A percentile compares a stretch with the other conserved stretches of the same genome.
These are phyloP conservation scores for Hyposoter dolosus DNA, from an alignment of 2,888 invertebrate species.

Conservation along the genomic window DNA sequence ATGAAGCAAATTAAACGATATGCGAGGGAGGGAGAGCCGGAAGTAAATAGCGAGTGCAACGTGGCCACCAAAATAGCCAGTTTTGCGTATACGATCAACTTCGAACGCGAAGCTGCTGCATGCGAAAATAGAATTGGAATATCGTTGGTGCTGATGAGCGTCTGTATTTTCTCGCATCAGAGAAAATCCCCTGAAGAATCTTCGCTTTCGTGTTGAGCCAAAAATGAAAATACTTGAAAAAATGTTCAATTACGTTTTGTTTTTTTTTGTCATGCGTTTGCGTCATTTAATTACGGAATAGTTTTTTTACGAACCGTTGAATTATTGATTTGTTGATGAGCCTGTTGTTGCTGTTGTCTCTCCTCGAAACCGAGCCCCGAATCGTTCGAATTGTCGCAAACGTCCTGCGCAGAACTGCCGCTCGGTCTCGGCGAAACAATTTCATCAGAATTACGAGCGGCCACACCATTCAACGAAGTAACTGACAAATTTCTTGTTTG, in stretches of 20 bases:
- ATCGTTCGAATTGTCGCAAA: conserved; percentile 95
- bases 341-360: conserved; percentile 86
- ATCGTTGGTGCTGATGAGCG: conserved; percentile 30
- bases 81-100: conserved; percentile 18
- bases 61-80: conserved; percentile 55
- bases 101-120: conserved; percentile 22
- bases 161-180: conserved; percentile 20
- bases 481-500: conserved; percentile 80
- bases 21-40: conserved; percentile 27
- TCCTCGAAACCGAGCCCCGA: conserved; percentile 95
- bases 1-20: conserved; percentile 19
- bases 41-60: conserved; percentile 57
- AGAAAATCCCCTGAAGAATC: conserved; percentile 36
- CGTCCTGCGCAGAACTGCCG: conserved; percentile 86
- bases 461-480: conserved; percentile 83
- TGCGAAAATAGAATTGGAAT: conserved; percentile 59
- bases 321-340: conserved; percentile 80
- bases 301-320: conserved; percentile 59
- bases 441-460: conserved; percentile 85
- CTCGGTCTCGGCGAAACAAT: conserved; percentile 84
- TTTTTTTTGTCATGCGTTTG: neutral
- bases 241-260: too few species aligned
- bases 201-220: conserved; percentile 32
- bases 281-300: neutral
- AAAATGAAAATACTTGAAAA: neutral